phyloP scores from a whole-genome alignment of 2,797 vertebrate genomes.

The Capromys pilorides region DNA sequence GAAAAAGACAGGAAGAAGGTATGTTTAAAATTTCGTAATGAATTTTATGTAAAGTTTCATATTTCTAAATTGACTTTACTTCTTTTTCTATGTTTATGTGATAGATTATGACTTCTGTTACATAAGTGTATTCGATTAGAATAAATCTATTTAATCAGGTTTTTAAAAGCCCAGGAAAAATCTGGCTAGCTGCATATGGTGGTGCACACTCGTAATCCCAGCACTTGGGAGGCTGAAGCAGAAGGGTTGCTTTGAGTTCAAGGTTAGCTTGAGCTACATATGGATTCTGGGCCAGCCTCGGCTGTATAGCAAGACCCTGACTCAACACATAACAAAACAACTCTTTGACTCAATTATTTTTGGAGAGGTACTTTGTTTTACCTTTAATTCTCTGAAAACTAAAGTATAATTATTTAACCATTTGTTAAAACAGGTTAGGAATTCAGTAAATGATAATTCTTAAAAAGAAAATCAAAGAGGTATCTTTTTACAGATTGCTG shows the following conservation, averaged over 20 bases:
- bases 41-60: slow-evolving; percentile 35
- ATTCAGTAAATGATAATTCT: slow-evolving; percentile 52
- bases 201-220: neutral
- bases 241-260: neutral
- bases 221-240: neutral
- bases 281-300: neutral
- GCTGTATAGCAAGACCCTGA: neutral
- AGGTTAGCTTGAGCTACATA: neutral
- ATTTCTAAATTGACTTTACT: slow-evolving; percentile 45
- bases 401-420: slow-evolving; percentile 5
- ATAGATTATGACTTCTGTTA: slow-evolving; percentile 17
- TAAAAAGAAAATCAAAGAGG: slow-evolving; percentile 20
- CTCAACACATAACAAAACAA: neutral
- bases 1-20: slow-evolving; percentile 92
- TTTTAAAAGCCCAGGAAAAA: neutral
- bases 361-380: slow-evolving; percentile 57
- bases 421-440: slow-evolving; percentile 25
- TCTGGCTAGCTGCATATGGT: neutral
- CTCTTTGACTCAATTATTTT: slow-evolving; percentile 43
- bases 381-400: slow-evolving; percentile 58
- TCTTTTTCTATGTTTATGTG: slow-evolving; percentile 31
- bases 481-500: neutral
- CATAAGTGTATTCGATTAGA: neutral
- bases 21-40: slow-evolving; percentile 76
- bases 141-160: slow-evolving; percentile 32